Percentiles rank a stretch among this genome's conserved stretches.
These are phyloP conservation scores for Drosophila neutralis DNA, from an alignment of 2,888 invertebrate species.

Conservation along the genomic window DNA sequence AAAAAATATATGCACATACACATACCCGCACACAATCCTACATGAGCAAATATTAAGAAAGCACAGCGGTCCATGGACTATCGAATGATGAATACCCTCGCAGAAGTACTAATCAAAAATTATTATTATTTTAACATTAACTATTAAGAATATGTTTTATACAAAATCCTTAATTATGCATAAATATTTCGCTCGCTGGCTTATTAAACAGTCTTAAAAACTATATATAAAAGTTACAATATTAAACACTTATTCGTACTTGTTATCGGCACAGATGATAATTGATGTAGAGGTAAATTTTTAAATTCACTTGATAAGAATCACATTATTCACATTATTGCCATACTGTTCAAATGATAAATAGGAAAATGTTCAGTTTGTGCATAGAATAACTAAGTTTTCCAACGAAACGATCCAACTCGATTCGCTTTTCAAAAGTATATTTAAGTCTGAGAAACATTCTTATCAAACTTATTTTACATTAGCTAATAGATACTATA, in stretches of 20 bases:
- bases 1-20: slow-evolving; percentile 60
- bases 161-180: neutral
- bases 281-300: too few species aligned
- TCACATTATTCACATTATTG: neutral
- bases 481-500: neutral
- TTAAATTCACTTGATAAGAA: neutral
- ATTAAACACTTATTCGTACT: neutral
- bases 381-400: neutral
- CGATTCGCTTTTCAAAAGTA: neutral
- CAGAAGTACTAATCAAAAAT: neutral
- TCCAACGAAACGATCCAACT: neutral
- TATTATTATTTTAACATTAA: neutral
- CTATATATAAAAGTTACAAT: neutral
- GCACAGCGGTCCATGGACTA: neutral
- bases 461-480: neutral
- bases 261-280: neutral
- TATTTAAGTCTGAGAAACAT: neutral
- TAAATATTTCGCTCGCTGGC: neutral
- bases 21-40: slow-evolving; percentile 12
- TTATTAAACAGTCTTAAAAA: neutral
- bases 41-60: slow-evolving; percentile 2
- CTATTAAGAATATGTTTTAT: neutral
- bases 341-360: neutral
- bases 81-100: slow-evolving; percentile 10
- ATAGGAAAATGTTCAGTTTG: neutral